Evolutionary conservation across 2,888 invertebrate species (phyloP), one percentile per base, ranked within the genome.

Genomic region (Cabera pusaria): DNA sequence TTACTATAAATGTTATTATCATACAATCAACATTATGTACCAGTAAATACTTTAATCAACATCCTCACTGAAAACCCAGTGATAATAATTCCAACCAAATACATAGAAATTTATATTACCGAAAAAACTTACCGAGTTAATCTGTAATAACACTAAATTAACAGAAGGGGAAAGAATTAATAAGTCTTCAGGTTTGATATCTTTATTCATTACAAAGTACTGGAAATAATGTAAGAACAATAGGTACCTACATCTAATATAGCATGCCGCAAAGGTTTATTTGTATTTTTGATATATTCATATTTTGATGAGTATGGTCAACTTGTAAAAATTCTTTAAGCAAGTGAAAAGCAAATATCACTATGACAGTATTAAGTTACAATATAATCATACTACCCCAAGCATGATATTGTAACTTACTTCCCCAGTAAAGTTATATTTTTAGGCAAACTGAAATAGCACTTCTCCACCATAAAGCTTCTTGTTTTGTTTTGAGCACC

Each of bases 21-120:
- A 66, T 69, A 63, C 32, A 63, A 65, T 63, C 54, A 67, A 59
- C 64, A 62, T 62, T 63, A 31, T 36, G 48, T 40, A 45, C 50
- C 42, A 36, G 52, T 53, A 58, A 47, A 47, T 52, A 35, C 19
- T 55, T 31, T 50, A 7, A 71, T 63, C 56, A 70, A 62, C 67
- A 64, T 46, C 60, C 60, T 60, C 53, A 64, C 64, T 71, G 43
- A 42, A 26, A 34, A n/a, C n/a, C 6, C 23, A n/a, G 8, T 24
- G 26, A 39, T 26, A 28, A 9, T 25, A 19, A 28, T 14, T 20
- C 5, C 6, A 14, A 3, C 18, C 19, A 7, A 17, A 29, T 7
- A 16, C 9, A 27, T 6, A 34, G 24, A 8, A 23, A 12, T 10
- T 33, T 22, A 33, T 5, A 3, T 8, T 27, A 18, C 12, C 12